These are phyloP conservation scores for Masnerella sp. DNA, from an alignment of 2,888 invertebrate species.

Conservation along the genomic window DNA sequence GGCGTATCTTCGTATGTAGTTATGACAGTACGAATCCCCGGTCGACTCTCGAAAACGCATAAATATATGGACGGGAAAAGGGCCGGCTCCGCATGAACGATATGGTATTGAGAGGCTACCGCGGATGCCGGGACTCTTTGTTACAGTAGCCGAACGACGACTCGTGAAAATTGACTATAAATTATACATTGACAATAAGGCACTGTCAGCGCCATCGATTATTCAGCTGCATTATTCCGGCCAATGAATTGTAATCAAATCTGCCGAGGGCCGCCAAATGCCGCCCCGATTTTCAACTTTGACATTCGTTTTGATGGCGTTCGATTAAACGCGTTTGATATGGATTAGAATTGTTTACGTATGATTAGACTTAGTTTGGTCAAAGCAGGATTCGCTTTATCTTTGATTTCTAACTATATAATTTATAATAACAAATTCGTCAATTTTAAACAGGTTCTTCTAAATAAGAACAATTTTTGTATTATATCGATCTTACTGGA, in stretches of 20 bases:
- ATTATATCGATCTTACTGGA: no score
- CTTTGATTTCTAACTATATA: no score
- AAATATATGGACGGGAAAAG: constrained; percentile 55
- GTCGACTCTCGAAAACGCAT: constrained; percentile 54
- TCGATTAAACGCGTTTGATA: no score
- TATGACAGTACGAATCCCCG: constrained; percentile 58
- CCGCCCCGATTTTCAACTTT: no score
- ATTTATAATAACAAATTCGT: no score
- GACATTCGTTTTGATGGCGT: no score
- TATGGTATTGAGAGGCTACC: constrained; percentile 51
- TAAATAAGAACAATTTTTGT: no score
- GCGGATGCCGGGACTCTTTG: constrained; percentile 49
- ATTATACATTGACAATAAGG: constrained; percentile 52
- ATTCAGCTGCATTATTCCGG: constrained; percentile 46
- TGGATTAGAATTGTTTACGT: no score
- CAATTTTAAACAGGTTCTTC: no score
- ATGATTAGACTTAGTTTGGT: no score
- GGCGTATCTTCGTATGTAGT: constrained; percentile 55
- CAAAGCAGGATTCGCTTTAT: no score
- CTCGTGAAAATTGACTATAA: constrained; percentile 54
- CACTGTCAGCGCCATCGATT: constrained; percentile 40
- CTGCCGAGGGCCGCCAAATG: no score
- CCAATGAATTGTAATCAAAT: constrained; percentile 42
- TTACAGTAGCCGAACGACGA: constrained; percentile 42
- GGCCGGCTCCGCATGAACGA: constrained; percentile 47